Percentiles rank a stretch among this genome's conserved stretches.
phyloP scores from a whole-genome alignment of 2,888 invertebrate species.

The Leptinotarsa tumamoca region DNA sequence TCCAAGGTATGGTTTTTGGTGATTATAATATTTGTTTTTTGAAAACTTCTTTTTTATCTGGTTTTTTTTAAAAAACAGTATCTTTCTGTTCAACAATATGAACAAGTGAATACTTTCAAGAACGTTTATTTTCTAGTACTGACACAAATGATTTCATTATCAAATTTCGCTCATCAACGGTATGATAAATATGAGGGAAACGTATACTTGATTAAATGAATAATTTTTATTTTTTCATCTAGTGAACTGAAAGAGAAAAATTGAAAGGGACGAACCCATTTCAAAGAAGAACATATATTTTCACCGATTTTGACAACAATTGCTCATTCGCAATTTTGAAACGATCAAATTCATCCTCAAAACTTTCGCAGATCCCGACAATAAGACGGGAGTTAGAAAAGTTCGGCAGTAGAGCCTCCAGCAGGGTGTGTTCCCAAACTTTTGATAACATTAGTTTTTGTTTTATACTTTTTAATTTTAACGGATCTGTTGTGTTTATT shows the following conservation, averaged over 20 bases:
- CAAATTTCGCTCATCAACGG: too few species aligned
- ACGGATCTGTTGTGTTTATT: slow-evolving; percentile 32
- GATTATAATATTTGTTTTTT: too few species aligned
- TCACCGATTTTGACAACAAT: slow-evolving; percentile 38
- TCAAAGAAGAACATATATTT: slow-evolving; percentile 29
- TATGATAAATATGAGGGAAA: too few species aligned
- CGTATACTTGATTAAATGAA: too few species aligned
- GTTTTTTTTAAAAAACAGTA: too few species aligned
- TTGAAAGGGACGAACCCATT: slow-evolving; percentile 26
- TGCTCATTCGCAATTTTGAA: slow-evolving; percentile 40
- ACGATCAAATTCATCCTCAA: slow-evolving; percentile 37
- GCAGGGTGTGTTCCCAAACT: slow-evolving; percentile 37
- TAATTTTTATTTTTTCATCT: too few species aligned
- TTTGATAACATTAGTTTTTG: slow-evolving; percentile 41
- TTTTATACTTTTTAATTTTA: slow-evolving; percentile 36
- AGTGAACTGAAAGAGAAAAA: background rate
- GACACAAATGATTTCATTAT: too few species aligned
- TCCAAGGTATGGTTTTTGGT: too few species aligned
- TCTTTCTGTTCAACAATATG: too few species aligned
- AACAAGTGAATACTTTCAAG: too few species aligned
- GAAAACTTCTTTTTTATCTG: too few species aligned
- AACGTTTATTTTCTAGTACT: too few species aligned
- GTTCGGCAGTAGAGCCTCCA: slow-evolving; percentile 31
- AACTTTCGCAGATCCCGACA: slow-evolving; percentile 35
- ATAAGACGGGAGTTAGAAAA: slow-evolving; percentile 35